Conservation (phyloP, 1,140 invertebrate genomes). For the Megathymus violae region DNA sequence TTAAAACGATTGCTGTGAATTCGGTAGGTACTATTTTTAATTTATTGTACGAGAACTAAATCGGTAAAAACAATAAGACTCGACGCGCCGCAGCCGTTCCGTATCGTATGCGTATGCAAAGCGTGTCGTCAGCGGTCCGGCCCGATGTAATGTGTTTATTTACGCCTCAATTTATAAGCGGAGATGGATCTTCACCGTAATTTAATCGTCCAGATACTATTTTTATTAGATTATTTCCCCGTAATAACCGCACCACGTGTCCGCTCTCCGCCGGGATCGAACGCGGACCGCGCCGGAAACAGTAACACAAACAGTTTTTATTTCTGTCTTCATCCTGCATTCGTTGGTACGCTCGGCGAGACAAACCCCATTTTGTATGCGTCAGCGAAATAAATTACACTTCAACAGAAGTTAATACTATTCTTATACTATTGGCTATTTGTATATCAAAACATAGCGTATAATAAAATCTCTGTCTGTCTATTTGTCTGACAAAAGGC, state of each 20-base stretch:
- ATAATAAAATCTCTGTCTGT: too few relatives aligned
- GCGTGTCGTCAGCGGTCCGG: neutral
- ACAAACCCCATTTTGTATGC: conserved; percentile 11
- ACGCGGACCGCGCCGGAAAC: conserved; percentile 74
- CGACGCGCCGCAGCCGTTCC: neutral
- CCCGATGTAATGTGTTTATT: neutral
- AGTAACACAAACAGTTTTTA: conserved; percentile 80
- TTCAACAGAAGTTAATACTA: too few relatives aligned
- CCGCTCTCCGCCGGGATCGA: conserved; percentile 48
- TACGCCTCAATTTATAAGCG: conserved; percentile 19
- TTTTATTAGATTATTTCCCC: conserved; percentile 76
- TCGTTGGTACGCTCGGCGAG: conserved; percentile 29
- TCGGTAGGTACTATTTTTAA: too few relatives aligned
- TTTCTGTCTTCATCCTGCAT: conserved; percentile 73
- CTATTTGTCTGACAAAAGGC: too few relatives aligned
- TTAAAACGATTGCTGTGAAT: too few relatives aligned
- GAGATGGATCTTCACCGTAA: conserved; percentile 47
- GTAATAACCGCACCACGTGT: conserved; percentile 76
- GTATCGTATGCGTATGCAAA: neutral
- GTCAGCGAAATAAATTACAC: too few relatives aligned
- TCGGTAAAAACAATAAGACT: too few relatives aligned
- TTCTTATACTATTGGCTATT: too few relatives aligned
- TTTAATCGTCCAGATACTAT: conserved; percentile 68
- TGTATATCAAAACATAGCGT: too few relatives aligned
- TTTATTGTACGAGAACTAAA: too few relatives aligned